A percentile compares a stretch with the other conserved stretches of the same genome.
Evolutionary conservation across 1,140 invertebrate species (phyloP).

Genomic region (Philaenus spumarius): DNA sequence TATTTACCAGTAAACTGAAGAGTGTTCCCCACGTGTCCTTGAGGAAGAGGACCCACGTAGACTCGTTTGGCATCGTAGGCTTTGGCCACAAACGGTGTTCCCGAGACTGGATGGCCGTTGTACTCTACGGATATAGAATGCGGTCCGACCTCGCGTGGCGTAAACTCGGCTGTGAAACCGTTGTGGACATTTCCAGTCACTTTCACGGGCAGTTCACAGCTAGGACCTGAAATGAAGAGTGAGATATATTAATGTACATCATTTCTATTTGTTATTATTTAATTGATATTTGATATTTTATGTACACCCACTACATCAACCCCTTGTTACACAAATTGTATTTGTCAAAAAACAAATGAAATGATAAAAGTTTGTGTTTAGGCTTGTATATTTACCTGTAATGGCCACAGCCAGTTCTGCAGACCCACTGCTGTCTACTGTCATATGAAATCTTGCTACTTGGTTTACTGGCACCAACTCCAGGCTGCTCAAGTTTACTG

Average conservation of each 20-base stretch:
- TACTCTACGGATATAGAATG: constrained; percentile 87
- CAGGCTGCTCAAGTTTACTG: constrained; percentile 66
- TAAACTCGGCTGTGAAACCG: constrained; percentile 86
- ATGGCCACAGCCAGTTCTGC: constrained; percentile 85
- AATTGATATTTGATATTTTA: no score
- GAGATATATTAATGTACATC: no score
- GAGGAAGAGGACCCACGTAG: constrained; percentile 73
- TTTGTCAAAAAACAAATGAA: constrained; percentile 1
- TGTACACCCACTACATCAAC: no score
- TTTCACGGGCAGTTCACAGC: constrained; percentile 74
- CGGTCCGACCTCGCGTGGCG: constrained; percentile 80
- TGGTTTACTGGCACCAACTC: constrained; percentile 86
- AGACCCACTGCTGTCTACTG: constrained; percentile 65
- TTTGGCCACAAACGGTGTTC: constrained; percentile 88
- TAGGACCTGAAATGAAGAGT: constrained; percentile 46
- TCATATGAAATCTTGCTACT: constrained; percentile 81
- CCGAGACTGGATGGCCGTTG: constrained; percentile 81
- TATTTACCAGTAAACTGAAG: constrained; percentile 80
- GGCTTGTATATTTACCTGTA: constrained; percentile 50
- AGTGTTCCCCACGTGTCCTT: constrained; percentile 71
- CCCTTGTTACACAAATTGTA: no score
- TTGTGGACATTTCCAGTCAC: constrained; percentile 81
- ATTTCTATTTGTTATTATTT: no score
- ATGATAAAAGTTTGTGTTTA: no score
- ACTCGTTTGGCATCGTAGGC: constrained; percentile 89